Evolutionary conservation across 2,113 vertebrate genomes (phyloP), one percentile per base, ranked within the genome.

Genomic region (Parus major): DNA sequence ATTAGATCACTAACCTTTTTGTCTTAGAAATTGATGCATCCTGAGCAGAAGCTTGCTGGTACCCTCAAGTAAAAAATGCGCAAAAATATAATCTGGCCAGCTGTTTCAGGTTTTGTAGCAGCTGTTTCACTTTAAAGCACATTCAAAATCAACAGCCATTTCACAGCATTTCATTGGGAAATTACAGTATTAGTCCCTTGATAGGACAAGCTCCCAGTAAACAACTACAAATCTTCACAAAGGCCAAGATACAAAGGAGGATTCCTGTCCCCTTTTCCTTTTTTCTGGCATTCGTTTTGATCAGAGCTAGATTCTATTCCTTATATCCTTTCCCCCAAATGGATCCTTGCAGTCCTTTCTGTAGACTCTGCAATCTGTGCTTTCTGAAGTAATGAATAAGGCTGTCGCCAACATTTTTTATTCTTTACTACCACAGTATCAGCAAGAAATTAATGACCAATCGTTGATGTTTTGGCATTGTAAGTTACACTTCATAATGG

Each of bases 341-440:
- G 7, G 29, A 64, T 3, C 3, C 59, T 70, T 68, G 12, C n/a
- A 71, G 46, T 79, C 31, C 24, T 22, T 28, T 6, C 27, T 4
- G 3, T n/a, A 72, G 29, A 10, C 15, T 56, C 25, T 52, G 36
- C 13, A 53, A 21, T 2, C 1, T 35, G 6, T 2, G 1, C 13
- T 66, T 82, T 73, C 42, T 61, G 22, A n/a, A 53, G 17, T 25
- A 65, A 46, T 36, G 16, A 52, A 18, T 27, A 53, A 75, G 20
- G 27, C n/a, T 55, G 39, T 22, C 20, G 78, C 41, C 27, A 83
- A 22, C 6, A 1, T 25, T 47, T 31, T 57, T 35, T 29, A 5
- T 65, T 47, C 25, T 61, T 15, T 31, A 31, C 15, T 49, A 52
- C 44, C 9, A 73, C 36, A 46, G 3, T n/a, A 57, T 57, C 17